Evolutionary conservation across 2,797 vertebrate species (phyloP), one percentile per base, ranked within the genome.

Genomic region (Karalla daura): DNA sequence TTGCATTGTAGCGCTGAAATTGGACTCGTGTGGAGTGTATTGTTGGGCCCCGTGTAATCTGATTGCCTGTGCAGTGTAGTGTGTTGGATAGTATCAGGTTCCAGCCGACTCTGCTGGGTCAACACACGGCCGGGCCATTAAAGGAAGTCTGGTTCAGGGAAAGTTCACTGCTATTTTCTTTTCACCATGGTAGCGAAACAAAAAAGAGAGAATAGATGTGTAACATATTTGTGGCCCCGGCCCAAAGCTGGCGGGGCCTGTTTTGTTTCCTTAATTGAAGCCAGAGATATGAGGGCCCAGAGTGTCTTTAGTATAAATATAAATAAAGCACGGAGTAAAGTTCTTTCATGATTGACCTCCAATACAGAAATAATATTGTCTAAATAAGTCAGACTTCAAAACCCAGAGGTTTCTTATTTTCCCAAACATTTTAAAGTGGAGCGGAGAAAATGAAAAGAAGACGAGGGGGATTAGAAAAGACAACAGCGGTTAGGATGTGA

Each of bases 101-200:
- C 94, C 95, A 95, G 89, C 90, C 91, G 94, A 91, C 91, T 94
- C 92, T 95, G 94, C 93, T 96, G 92, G 96, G 96, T 98, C 96
- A 97, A 94, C 92, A 94, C 93, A 91, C 95, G 95, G 94, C 91
- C 89, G 93, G 92, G 92, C 95, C 95, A 95, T 97, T 97, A 96
- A 96, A 96, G 92, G 94, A 95, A 96, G 95, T 90, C 84, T 93
- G 95, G 97, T 98, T 99, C 98, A 99, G 95, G 94, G 95, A 98
- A 98, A 98, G 98, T 99, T 99, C 97, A 98, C 74, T 67, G 88
- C 94, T 96, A 95, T 97, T 98, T 98, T 98, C 95, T 95, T 97
- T 98, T 96, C 88, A 88, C 93, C 90, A 94, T 94, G 93, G 95
- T 93, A 95, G 95, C 95, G 93, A 95, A 96, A 96, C 92, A 95